Evolutionary conservation across 2,888 invertebrate genomes (phyloP), one percentile per base, ranked within the genome.

Genomic region (Andrena minutula): DNA sequence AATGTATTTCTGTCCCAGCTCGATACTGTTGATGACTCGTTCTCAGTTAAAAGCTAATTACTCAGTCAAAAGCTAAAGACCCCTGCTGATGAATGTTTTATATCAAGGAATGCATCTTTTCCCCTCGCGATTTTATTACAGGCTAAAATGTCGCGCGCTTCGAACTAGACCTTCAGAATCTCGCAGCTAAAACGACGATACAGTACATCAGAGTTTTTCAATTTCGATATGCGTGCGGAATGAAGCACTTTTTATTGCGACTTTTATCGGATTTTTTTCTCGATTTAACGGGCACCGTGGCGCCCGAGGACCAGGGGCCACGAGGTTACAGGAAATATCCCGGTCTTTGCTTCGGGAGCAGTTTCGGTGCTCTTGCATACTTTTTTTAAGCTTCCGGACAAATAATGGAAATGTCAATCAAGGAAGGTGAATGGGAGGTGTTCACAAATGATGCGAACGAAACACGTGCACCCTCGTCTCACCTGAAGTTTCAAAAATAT

Each of bases 221-320:
- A 71, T 82, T 82, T 75, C 41, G 49, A 69, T 75, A 72, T 75
- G 71, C 63, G 32, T 63, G 56, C 63, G 26, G 71, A 70, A 68
- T n/a, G 12, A 75, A 71, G 51, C 63, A 71, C 63, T 75, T 82
- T 81, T 75, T 75, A 80, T 66, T 71, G 51, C 41, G 58, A 81
- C 51, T 64, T 75, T 71, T 51, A 75, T 81, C 66, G 51, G 51
- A 71, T 81, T 72, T 82, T 23, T 81, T 51, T 75, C 71, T 51
- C 63, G 63, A 68, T 81, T 68, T 71, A 71, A 41, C 82, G 30
- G n/a, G 16, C 47, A 80, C n/a, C 26, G 60, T 28, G 10, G 28
- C 28, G 6, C n/a, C 26, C 65, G 8, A 23, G 28, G 16, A 16
- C 12, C 51, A 28, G 49, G 32, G 49, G 32, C 28, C 49, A 12